These are phyloP conservation scores for Danionella cerebrum DNA, from an alignment of 2,113 vertebrate genomes.

Conservation along the genomic window DNA sequence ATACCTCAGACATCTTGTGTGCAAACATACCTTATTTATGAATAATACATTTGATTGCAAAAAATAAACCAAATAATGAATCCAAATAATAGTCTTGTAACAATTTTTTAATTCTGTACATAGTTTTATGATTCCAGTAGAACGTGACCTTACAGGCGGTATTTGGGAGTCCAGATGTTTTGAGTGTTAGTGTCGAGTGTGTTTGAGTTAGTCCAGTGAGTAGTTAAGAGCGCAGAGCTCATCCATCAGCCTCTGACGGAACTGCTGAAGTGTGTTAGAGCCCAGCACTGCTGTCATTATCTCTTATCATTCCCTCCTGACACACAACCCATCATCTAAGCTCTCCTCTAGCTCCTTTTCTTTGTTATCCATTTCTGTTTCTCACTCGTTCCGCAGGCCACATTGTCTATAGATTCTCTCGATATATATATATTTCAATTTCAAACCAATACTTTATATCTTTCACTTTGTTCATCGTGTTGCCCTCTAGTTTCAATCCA, in stretches of 20 bases:
- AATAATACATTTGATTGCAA: too few relatives aligned
- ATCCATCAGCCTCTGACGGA: conserved; percentile 20
- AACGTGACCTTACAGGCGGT: neutral
- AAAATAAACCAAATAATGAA: too few relatives aligned
- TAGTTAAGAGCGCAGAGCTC: conserved; percentile 22
- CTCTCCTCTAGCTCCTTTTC: conserved; percentile 1
- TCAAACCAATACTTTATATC: neutral
- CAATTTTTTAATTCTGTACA: too few relatives aligned
- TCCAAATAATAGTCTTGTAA: neutral
- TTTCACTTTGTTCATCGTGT: neutral
- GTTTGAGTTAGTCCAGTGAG: conserved; percentile 5
- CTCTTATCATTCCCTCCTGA: conserved; percentile 24
- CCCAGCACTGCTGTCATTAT: conserved; percentile 14
- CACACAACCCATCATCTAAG: conserved; percentile 5
- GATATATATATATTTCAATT: conserved; percentile 10
- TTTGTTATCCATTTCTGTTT: neutral
- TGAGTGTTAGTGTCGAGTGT: neutral
- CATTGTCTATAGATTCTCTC: neutral
- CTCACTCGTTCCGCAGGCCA: neutral
- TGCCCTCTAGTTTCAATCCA: neutral
- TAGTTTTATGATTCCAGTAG: neutral
- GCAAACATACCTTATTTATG: too few relatives aligned
- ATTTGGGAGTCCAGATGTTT: neutral
- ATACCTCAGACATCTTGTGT: too few relatives aligned
- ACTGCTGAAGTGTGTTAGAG: conserved; percentile 27